Evolutionary conservation across 2,888 invertebrate genomes (phyloP).

Genomic region (Drosophila mercatorum): DNA sequence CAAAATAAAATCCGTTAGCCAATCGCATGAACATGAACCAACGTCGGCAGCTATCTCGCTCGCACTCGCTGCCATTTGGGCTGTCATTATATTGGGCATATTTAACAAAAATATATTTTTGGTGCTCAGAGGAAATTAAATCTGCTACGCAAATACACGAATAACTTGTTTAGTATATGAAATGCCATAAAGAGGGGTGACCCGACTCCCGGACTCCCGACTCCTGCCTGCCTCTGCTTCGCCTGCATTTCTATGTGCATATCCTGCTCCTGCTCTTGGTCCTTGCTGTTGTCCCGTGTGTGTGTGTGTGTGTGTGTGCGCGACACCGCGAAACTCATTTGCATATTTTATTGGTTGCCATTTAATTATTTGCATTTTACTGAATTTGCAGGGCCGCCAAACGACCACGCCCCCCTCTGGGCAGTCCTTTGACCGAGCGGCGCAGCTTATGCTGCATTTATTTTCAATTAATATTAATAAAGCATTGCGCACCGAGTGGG

Average conservation of each 20-base stretch:
- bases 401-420: not conserved
- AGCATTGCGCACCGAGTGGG: slow-evolving; percentile 34
- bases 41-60: slow-evolving; percentile 21
- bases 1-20: slow-evolving; percentile 38
- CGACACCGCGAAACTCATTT: slow-evolving; percentile 76
- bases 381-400: slow-evolving; percentile 54
- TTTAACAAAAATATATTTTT: slow-evolving; percentile 57
- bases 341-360: slow-evolving; percentile 83
- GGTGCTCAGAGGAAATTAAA: slow-evolving; percentile 75
- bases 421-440: slow-evolving; percentile 45
- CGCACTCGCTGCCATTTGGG: slow-evolving; percentile 3
- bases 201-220: too few species aligned
- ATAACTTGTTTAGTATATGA: slow-evolving; percentile 67
- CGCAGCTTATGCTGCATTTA: slow-evolving; percentile 76
- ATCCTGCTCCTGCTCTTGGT: not conserved
- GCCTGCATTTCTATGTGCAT: slow-evolving; percentile 19
- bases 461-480: slow-evolving; percentile 80
- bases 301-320: slow-evolving; percentile 12
- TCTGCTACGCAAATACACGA: slow-evolving; percentile 74
- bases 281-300: slow-evolving; percentile 11
- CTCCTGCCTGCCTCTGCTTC: not conserved
- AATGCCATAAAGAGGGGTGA: slow-evolving; percentile 38
- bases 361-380: slow-evolving; percentile 83
- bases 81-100: slow-evolving; percentile 52
- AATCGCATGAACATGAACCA: slow-evolving; percentile 30